A percentile compares a stretch with the other conserved stretches of the same genome.
Conservation (phyloP, 2,797 vertebrate genomes). For the Sciaenops ocellatus region DNA sequence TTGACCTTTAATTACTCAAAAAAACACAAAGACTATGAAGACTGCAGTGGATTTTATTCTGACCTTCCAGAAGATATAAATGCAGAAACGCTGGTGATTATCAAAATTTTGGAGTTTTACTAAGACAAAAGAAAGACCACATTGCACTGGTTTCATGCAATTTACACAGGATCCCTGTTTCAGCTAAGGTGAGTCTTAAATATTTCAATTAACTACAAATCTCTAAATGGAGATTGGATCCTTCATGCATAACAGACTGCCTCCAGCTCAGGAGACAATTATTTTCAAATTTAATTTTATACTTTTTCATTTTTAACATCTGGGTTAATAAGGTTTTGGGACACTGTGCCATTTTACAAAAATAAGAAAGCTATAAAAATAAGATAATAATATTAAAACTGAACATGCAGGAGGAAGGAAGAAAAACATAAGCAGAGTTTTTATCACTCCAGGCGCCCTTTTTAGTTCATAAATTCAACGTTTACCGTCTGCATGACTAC, state of each 20-base stretch:
- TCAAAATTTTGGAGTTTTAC: neutral
- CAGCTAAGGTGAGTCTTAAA: neutral
- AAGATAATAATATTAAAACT: neutral
- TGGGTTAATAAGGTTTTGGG: neutral
- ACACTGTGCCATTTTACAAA: neutral
- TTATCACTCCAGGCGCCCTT: neutral
- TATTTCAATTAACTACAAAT: slow-evolving; percentile 11
- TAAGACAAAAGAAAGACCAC: neutral
- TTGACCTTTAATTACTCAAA: slow-evolving; percentile 35
- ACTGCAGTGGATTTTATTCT: slow-evolving; percentile 15
- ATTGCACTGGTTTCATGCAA: neutral
- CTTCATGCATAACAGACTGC: neutral
- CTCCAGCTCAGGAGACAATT: neutral
- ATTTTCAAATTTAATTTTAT: neutral
- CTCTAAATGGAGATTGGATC: neutral
- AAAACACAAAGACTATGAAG: neutral
- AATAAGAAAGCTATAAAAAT: neutral
- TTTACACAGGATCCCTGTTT: neutral
- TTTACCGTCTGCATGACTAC: too few relatives aligned
- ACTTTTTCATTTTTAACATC: neutral
- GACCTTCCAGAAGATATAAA: neutral
- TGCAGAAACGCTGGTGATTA: slow-evolving; percentile 15
- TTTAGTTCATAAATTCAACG: neutral
- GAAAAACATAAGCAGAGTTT: neutral
- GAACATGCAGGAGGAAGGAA: neutral